Evolutionary conservation across 2,797 vertebrate genomes (phyloP).

Genomic region (Rhabdophis nuchalis): DNA sequence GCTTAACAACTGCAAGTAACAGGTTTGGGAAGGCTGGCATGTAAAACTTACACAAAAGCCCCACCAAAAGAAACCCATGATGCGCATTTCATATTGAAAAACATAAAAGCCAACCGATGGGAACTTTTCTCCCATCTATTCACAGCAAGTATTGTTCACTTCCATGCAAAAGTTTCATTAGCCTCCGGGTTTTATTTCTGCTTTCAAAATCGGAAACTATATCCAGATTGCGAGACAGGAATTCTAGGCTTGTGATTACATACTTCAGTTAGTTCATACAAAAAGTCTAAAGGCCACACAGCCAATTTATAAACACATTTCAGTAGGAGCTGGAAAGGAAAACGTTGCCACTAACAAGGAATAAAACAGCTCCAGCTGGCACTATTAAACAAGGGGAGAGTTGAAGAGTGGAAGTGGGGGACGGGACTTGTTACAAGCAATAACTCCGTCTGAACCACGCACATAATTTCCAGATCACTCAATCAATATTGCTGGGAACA

Average conservation of each 20-base stretch:
- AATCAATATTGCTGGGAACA: neutral
- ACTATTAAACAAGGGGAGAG: neutral
- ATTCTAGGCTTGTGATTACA: constrained; percentile 40
- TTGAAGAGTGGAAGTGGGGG: neutral
- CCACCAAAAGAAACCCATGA: neutral
- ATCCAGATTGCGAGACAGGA: constrained; percentile 46
- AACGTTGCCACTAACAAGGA: neutral
- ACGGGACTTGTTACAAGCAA: too few species aligned
- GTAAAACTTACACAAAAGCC: neutral
- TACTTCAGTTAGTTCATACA: constrained; percentile 25
- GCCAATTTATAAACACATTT: constrained; percentile 17
- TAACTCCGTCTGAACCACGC: neutral
- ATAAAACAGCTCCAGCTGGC: neutral
- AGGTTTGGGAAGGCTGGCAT: too few species aligned
- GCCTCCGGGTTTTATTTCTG: neutral
- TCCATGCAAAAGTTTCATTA: constrained; percentile 34
- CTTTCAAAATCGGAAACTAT: constrained; percentile 28
- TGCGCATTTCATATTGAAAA: constrained; percentile 29
- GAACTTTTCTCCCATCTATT: constrained; percentile 19
- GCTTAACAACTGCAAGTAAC: neutral
- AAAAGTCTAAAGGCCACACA: constrained; percentile 40
- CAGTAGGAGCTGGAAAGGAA: neutral
- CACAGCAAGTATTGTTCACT: constrained; percentile 22
- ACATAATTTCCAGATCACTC: neutral
- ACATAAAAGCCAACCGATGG: constrained; percentile 29